Evolutionary conservation across 2,113 vertebrate genomes (phyloP), one percentile per base, ranked within the genome.

Genomic region (Rostratula benghalensis): DNA sequence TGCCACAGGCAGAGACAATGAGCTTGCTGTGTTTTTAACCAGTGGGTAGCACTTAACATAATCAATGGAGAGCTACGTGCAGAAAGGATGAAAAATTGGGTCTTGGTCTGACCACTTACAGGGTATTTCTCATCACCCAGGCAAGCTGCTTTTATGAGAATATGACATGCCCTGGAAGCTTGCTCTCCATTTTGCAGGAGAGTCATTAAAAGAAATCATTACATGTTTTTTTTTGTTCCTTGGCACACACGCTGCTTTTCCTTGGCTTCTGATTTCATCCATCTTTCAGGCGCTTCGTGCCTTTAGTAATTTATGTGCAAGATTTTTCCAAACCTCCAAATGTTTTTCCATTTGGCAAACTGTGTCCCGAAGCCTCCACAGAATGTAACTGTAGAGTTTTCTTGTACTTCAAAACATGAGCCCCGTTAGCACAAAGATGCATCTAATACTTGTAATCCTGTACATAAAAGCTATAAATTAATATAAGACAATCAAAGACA

Each of bases 311-410:
- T 98, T 98, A 98, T 98, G 98, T 98, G 98, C 97, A 98, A 98
- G 98, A 98, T 98, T 98, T 98, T 98, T 98, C 98, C 98, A 98
- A 98, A 97, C 97, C 97, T 98, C 98, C 98, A 98, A 98, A 98
- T 98, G 98, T 98, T 98, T 98, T 98, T 98, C 98, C 98, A 98
- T 98, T 98, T 98, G 98, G 98, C 98, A 98, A 98, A 98, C 97
- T 71, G 41, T 92, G 96, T 98, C 96, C 95, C 7, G 65, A 97
- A 98, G 96, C 97, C 96, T 98, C 97, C 96, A 96, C 98, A 96
- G 95, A 96, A 97, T 97, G 97, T 98, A 98, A 98, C 97, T 83
- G 95, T 96, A 97, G 98, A 98, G 97, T 97, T 97, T 97, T 96
- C 94, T 97, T 95, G 92, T 94, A 91, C 96, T 94, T 92, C 95